Base-by-base conservation (phyloP, 2,888 invertebrate species). In the Eupithecia tripunctaria region DNA sequence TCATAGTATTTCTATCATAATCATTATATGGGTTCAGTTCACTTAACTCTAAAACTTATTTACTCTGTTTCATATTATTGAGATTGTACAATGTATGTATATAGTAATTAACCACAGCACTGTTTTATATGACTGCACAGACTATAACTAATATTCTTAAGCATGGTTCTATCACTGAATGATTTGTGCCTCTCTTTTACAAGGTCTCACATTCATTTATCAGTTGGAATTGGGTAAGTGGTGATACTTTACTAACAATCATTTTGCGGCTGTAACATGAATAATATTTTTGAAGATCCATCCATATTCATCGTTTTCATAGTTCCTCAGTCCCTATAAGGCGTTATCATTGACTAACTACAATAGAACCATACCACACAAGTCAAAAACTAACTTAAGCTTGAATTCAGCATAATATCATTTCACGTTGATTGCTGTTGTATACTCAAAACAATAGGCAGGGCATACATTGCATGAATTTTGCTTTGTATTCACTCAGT, bases 151-250 rank as follows among this genome's bases (percentile, higher is more conserved):
- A 65, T 62, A 68, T 51, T 71, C 21, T 43, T 67, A 71, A 41
- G 69, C 74, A 74, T 43, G 67, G 27, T 68, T 64, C 27, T 74
- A 15, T 66, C 60, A 51, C 51, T 70, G 47, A 73, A 59, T 76
- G 67, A 71, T 27, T 59, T 68, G 60, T 43, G 74, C 63, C 71
- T 80, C 86, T 88, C 85, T 91, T 89, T 96, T 96, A 90, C 96
- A 97, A 98, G 98, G 97, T 95, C 97, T 97, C 96, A 95, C 98
- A 91, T 98, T 98, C 95, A 96, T 97, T 87, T 98, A 98, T 95
- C 97, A 96, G 96, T 96, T 97, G 95, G 97, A 97, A 88, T 93
- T 97, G 95, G 97, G 98, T 98, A 96, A 96, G 94, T 75, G 72
- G 38, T 41, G 60, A 21, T 56, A 51, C 27, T 68, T 56, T 71